phyloP scores from a whole-genome alignment of 2,888 invertebrate species.

The Timema podura region DNA sequence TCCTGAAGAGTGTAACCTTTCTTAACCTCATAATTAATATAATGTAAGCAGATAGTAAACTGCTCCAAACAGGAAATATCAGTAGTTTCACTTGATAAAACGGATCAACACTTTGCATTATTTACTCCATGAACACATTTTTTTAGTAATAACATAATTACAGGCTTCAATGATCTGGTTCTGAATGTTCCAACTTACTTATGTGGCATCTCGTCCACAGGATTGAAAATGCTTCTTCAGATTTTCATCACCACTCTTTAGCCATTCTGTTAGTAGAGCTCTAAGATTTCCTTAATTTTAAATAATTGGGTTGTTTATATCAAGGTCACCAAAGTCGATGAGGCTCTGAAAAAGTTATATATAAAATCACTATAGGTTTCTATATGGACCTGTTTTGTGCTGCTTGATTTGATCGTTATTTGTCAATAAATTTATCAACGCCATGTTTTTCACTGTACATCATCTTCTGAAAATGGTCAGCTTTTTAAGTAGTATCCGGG shows the following conservation, averaged over 20 bases:
- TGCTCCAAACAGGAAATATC: background rate
- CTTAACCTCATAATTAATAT: background rate
- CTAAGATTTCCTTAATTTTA: background rate
- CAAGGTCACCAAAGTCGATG: background rate
- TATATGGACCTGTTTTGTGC: background rate
- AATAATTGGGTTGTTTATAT: background rate
- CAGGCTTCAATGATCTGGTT: conserved; percentile 4
- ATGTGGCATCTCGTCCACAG: background rate
- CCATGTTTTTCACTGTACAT: background rate
- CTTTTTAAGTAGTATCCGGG: background rate
- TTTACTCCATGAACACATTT: background rate
- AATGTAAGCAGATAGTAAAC: background rate
- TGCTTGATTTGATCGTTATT: background rate
- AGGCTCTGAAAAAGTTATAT: background rate
- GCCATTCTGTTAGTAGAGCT: background rate
- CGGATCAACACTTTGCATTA: background rate
- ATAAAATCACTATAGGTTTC: background rate
- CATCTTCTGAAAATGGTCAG: background rate
- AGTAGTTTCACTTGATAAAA: conserved; percentile 1
- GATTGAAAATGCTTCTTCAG: background rate
- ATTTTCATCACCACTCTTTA: background rate
- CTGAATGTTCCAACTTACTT: conserved; percentile 7
- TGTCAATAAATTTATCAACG: conserved; percentile 2
- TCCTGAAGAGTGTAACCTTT: conserved; percentile 3
- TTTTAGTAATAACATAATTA: background rate